Evolutionary conservation across 1,140 invertebrate genomes (phyloP).

Genomic region (Bombus breviceps): DNA sequence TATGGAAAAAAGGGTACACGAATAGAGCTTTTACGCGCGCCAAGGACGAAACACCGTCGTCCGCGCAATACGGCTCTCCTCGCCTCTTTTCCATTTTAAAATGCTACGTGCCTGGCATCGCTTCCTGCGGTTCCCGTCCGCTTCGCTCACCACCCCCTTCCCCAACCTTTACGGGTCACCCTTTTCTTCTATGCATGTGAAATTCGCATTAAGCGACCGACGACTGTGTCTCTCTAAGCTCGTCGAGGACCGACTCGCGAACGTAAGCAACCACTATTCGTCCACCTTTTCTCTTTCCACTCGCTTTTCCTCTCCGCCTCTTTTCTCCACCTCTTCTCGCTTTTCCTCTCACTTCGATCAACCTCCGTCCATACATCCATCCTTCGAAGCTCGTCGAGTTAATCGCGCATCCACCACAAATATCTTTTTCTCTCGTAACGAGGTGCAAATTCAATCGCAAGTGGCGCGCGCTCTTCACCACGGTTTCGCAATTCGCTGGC

Average conservation of each 20-base stretch:
- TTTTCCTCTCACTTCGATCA: neutral
- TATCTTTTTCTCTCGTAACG: slow-evolving; percentile 1
- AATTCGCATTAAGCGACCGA: slow-evolving; percentile 70
- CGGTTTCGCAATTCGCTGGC: neutral
- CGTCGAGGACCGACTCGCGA: slow-evolving; percentile 21
- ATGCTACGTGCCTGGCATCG: slow-evolving; percentile 75
- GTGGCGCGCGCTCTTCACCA: neutral
- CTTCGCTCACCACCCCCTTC: neutral
- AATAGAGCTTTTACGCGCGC: slow-evolving; percentile 46
- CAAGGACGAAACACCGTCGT: slow-evolving; percentile 66
- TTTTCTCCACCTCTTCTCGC: no score
- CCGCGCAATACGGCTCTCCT: slow-evolving; percentile 36
- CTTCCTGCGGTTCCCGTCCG: slow-evolving; percentile 55
- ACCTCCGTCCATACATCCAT: no score
- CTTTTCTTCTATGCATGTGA: slow-evolving; percentile 66
- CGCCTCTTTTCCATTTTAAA: slow-evolving; percentile 71
- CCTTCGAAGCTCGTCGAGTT: slow-evolving; percentile 28
- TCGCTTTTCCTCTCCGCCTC: neutral
- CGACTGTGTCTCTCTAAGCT: slow-evolving; percentile 32
- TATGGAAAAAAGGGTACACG: slow-evolving; percentile 32
- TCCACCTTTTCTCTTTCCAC: neutral
- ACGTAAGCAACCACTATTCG: slow-evolving; percentile 15
- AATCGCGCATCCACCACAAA: slow-evolving; percentile 39
- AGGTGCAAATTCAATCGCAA: slow-evolving; percentile 23
- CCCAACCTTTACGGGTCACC: neutral